phyloP scores from a whole-genome alignment of 2,888 invertebrate genomes.

The Tipula lateralis region DNA sequence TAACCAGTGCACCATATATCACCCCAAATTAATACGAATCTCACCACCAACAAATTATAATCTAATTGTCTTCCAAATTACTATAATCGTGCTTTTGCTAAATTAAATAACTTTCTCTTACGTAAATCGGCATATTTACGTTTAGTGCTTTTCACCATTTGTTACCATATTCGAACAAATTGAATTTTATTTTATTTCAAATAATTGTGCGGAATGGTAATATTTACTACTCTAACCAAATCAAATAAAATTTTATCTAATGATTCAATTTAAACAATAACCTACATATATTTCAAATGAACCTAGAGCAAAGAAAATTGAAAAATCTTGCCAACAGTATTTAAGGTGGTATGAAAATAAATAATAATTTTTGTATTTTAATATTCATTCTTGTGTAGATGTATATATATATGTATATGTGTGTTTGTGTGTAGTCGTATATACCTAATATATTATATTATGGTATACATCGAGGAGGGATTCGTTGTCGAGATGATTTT shows the following conservation, averaged over 20 bases:
- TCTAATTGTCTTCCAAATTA: background rate
- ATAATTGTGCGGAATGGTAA: background rate
- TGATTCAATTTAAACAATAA: slow-evolving; percentile 24
- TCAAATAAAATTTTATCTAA: background rate
- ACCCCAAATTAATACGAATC: no score
- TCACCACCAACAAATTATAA: background rate
- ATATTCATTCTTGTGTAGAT: background rate
- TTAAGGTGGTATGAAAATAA: background rate
- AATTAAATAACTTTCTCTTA: background rate
- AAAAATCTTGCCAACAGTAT: background rate
- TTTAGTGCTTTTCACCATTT: background rate
- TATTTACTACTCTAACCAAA: background rate
- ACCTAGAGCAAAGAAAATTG: background rate
- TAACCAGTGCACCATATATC: no score
- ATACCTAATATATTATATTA: no score
- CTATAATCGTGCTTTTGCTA: background rate
- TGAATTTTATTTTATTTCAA: background rate
- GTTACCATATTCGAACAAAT: background rate
- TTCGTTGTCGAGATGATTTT: background rate
- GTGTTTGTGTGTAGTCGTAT: background rate
- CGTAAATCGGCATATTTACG: background rate
- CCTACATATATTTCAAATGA: background rate
- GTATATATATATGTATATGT: background rate
- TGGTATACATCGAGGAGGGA: no score
- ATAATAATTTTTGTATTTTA: slow-evolving; percentile 16